Conservation (phyloP, 2,888 invertebrate species). For the Orthosia cruda region DNA sequence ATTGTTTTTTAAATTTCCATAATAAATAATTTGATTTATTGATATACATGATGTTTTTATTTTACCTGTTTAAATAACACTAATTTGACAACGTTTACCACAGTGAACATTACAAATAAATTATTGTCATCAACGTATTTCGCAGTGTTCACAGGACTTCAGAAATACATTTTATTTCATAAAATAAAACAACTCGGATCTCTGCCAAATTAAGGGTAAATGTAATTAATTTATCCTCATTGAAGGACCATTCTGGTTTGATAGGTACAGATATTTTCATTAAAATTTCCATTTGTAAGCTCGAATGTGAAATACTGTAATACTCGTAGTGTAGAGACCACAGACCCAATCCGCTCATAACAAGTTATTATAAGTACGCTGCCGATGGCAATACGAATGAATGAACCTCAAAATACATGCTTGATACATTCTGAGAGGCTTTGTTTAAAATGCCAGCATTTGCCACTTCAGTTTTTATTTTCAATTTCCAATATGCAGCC, state of each 20-base stretch:
- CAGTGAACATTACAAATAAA: too few species aligned
- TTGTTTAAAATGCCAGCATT: not conserved
- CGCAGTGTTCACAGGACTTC: too few species aligned
- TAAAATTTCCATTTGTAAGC: not conserved
- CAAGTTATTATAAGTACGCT: not conserved
- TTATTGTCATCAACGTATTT: too few species aligned
- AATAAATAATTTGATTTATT: too few species aligned
- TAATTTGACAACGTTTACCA: too few species aligned
- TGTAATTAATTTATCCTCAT: not conserved
- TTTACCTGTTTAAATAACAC: too few species aligned
- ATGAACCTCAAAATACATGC: slow-evolving; percentile 8
- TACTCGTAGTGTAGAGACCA: not conserved
- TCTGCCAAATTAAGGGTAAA: too few species aligned
- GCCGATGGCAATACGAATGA: not conserved
- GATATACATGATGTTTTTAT: too few species aligned
- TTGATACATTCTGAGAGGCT: not conserved
- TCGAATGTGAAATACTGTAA: not conserved
- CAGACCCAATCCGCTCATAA: slow-evolving; percentile 1
- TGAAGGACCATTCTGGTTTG: not conserved
- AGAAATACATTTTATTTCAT: too few species aligned
- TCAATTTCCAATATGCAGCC: not conserved
- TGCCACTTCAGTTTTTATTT: not conserved
- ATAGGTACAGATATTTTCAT: not conserved
- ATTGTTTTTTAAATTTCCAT: too few species aligned
- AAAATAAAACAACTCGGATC: too few species aligned